Percentiles rank a stretch among this genome's conserved stretches.
Evolutionary conservation across 2,797 vertebrate genomes (phyloP).

Genomic region (Aeoliscus strigatus): DNA sequence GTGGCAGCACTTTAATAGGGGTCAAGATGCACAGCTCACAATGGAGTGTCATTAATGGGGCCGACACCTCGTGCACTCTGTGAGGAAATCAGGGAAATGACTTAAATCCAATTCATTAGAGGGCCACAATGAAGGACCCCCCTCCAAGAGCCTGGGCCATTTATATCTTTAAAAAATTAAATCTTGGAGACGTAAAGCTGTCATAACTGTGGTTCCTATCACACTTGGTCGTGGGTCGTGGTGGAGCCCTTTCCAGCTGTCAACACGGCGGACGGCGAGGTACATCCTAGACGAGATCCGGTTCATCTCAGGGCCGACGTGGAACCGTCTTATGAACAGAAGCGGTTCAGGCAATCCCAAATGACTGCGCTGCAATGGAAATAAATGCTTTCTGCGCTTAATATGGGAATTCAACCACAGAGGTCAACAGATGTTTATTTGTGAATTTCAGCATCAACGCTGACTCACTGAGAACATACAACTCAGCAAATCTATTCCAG

Average conservation of each 20-base stretch:
- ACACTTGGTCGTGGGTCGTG: too few species aligned
- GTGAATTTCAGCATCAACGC: slow-evolving; percentile 20
- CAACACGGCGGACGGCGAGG: too few species aligned
- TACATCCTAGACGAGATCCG: too few species aligned
- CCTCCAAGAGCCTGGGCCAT: slow-evolving; percentile 2
- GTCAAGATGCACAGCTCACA: slow-evolving; percentile 71
- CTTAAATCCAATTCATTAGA: slow-evolving; percentile 41
- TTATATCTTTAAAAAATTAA: slow-evolving; percentile 6
- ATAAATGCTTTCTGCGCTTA: slow-evolving; percentile 18
- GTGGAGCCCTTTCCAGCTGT: too few species aligned
- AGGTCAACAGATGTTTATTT: slow-evolving; percentile 36
- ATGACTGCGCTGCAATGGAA: slow-evolving; percentile 36
- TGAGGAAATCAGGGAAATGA: slow-evolving; percentile 69
- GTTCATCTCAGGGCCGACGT: too few species aligned
- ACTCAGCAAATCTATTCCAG: too few species aligned
- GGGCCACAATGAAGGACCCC: slow-evolving; percentile 4
- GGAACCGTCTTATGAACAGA: slow-evolving; percentile 46
- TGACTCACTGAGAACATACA: slow-evolving; percentile 31
- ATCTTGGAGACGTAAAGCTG: slow-evolving; percentile 21
- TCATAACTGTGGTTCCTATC: slow-evolving; percentile 9
- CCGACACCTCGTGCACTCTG: slow-evolving; percentile 60
- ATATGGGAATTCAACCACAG: slow-evolving; percentile 37
- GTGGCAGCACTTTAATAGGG: slow-evolving; percentile 74
- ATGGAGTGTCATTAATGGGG: slow-evolving; percentile 65
- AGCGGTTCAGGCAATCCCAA: slow-evolving; percentile 45